phyloP scores from a whole-genome alignment of 2,113 vertebrate genomes.

The Xiphophorus couchianus region DNA sequence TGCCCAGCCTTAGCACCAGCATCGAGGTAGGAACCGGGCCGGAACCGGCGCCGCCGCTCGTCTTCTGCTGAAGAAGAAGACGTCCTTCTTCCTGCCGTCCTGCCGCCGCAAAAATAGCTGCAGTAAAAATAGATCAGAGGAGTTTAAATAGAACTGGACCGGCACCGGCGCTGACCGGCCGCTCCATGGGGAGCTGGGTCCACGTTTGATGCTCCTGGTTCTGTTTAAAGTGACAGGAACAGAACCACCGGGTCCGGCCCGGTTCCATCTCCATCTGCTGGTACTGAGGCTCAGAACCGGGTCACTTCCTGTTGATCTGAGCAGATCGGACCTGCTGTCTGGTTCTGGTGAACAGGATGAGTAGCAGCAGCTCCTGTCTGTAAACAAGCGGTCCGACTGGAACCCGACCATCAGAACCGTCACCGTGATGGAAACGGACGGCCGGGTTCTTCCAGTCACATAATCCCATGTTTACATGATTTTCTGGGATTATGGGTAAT shows the following conservation, averaged over 20 bases:
- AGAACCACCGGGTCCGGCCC: too few species aligned
- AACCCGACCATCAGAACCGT: background rate
- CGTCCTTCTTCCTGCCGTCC: too few species aligned
- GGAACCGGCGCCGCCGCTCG: background rate
- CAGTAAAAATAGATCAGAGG: background rate
- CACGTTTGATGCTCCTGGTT: background rate
- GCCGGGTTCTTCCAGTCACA: background rate
- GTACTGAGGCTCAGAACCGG: too few species aligned
- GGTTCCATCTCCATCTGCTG: too few species aligned
- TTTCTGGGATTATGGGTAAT: slow-evolving; percentile 15
- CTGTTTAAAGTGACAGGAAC: background rate
- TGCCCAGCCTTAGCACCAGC: slow-evolving; percentile 92
- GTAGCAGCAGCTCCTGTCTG: too few species aligned
- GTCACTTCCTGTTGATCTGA: too few species aligned
- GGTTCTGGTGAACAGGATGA: background rate
- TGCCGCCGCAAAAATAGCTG: background rate
- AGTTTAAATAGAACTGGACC: background rate
- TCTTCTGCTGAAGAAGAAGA: too few species aligned
- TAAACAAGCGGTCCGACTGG: background rate
- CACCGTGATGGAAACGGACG: background rate
- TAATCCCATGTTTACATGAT: slow-evolving; percentile 18
- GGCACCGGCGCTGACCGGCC: too few species aligned
- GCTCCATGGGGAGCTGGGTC: too few species aligned
- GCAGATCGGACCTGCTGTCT: background rate
- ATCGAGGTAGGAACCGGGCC: slow-evolving; percentile 81